Evolutionary conservation across 64 coral and sea anemone genomes (phyloP).

Genomic region (Porites lutea): DNA sequence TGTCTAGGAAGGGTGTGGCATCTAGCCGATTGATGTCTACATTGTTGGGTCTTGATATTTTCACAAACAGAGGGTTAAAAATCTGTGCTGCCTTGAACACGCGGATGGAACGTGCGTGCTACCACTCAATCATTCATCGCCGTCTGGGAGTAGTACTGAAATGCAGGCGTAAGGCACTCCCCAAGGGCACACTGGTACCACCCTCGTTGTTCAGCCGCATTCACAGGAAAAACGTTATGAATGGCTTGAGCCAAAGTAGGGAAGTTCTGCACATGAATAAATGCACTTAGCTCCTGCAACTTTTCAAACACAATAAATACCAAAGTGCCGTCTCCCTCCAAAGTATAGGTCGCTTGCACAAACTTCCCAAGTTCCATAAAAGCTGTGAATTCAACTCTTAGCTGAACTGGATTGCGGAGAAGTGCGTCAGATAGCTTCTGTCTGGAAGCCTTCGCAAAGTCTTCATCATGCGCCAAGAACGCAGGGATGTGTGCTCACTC

Average conservation of each 20-base stretch:
- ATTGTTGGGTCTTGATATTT: slow-evolving; percentile 5
- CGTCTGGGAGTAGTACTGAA: slow-evolving; percentile 46
- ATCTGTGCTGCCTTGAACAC: slow-evolving; percentile 60
- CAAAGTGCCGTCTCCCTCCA: slow-evolving; percentile 34
- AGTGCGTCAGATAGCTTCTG: neutral
- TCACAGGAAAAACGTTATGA: slow-evolving; percentile 26
- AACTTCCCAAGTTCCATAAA: slow-evolving; percentile 43
- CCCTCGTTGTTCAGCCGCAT: slow-evolving; percentile 9
- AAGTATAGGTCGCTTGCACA: slow-evolving; percentile 33
- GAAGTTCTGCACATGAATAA: slow-evolving; percentile 37
- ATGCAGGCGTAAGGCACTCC: slow-evolving; percentile 42
- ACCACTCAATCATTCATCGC: slow-evolving; percentile 36
- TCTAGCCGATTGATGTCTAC: slow-evolving; percentile 39
- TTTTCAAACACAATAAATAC: slow-evolving; percentile 25
- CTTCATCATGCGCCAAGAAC: neutral
- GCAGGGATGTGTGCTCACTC: neutral
- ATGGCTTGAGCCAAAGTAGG: slow-evolving; percentile 6
- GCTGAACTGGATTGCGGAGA: neutral
- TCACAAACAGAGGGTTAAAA: slow-evolving; percentile 40
- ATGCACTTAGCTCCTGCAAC: slow-evolving; percentile 8
- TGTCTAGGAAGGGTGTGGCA: slow-evolving; percentile 39
- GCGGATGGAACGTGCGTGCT: neutral
- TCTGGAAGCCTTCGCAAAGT: neutral
- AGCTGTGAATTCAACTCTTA: neutral
- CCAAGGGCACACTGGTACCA: slow-evolving; percentile 42